Evolutionary conservation across 2,888 invertebrate species (phyloP), one percentile per base, ranked within the genome.

Genomic region (Proisotoma minuta): DNA sequence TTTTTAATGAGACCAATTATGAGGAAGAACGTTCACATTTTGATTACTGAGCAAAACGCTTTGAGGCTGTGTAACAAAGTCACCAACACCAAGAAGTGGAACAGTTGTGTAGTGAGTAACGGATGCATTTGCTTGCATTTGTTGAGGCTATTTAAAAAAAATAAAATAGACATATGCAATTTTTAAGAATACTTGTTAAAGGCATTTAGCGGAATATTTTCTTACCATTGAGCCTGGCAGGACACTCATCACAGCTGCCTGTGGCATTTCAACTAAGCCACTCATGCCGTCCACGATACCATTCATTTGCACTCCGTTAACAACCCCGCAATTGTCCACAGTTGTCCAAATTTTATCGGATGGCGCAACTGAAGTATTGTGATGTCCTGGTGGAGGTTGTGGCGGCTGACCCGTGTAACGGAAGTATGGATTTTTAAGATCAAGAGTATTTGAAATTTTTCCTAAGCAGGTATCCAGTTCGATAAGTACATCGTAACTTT

Each of bases 401-500:
- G 91, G 90, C 0, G 95, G 91, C 26, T 91, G 91, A 22, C 94
- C 95, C 1, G 94, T 93, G 77, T 95, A 96, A 77, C 97, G 86
- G 79, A 98, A 98, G 84, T 95, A 97, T 0, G 98, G 97, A 81
- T 98, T 98, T 82, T 98, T 98, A 75, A 99, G 82, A 79, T 99
- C 98, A 76, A 99, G 82, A 18, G 91, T 92, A 78, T 98, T 98
- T 68, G 86, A 87, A 40, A 93, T 91, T 65, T 87, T 85, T 20
- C 80, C 79, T 40, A 95, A 95, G 77, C 95, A 94, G 65, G 96
- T 84, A 73, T 86, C 86, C 72, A 98, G 81, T 75, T 95, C 94
- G 78, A 99, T 96, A 18, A 96, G 94, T 2, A 99, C 97, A 81
- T 99, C 98, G 76, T 99, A 99, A 75, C 97, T 97, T 82, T 99